phyloP scores from a whole-genome alignment of 2,888 invertebrate species.

The Daptonema setosum region DNA sequence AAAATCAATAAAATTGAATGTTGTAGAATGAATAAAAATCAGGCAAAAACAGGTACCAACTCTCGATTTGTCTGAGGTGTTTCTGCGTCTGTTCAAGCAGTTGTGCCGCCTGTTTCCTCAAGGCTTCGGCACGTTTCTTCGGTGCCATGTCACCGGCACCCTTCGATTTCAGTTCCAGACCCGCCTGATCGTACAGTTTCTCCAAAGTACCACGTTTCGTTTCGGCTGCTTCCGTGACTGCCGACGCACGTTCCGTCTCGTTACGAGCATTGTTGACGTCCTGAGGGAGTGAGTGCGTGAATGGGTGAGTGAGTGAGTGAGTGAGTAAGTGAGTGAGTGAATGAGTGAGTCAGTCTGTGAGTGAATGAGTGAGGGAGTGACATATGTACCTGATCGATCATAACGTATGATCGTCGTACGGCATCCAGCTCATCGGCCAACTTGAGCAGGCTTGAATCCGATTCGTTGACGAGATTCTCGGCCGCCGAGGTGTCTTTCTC shows the following conservation, averaged over 20 bases:
- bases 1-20: no score
- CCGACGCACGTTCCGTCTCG: neutral
- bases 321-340: neutral
- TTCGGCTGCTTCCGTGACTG: neutral
- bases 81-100: slow-evolving; percentile 49
- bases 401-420: slow-evolving; percentile 15
- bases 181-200: slow-evolving; percentile 50
- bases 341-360: neutral
- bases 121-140: slow-evolving; percentile 42
- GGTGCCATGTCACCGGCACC: slow-evolving; percentile 49
- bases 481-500: slow-evolving; percentile 56
- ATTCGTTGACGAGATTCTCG: slow-evolving; percentile 33
- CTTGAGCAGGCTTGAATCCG: slow-evolving; percentile 52
- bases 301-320: neutral
- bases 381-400: neutral
- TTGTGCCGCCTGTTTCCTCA: slow-evolving; percentile 56
- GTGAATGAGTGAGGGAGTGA: neutral
- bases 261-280: no score
- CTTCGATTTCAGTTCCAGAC: slow-evolving; percentile 48
- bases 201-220: slow-evolving; percentile 42
- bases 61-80: slow-evolving; percentile 13
- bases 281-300: neutral
- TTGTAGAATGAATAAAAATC: slow-evolving; percentile 12
- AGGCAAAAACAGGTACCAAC: slow-evolving; percentile 37
- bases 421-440: slow-evolving; percentile 46